Conservation (phyloP, 2,113 vertebrate genomes). For the Anguilla japonica region DNA sequence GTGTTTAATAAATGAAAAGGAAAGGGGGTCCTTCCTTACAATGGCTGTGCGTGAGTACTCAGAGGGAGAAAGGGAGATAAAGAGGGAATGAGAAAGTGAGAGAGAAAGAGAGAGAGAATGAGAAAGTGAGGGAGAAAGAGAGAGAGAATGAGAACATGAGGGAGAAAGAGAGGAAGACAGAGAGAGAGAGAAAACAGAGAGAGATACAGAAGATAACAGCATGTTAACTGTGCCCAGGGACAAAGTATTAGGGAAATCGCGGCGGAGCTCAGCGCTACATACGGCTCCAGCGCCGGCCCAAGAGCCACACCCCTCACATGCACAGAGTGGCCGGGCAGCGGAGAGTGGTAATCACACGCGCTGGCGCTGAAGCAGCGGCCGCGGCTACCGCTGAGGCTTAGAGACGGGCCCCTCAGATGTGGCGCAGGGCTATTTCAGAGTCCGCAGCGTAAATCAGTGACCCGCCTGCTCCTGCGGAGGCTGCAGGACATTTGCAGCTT, state of each 20-base stretch:
- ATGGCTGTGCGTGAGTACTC: not conserved
- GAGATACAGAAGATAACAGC: not conserved
- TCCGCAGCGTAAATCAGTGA: constrained; percentile 31
- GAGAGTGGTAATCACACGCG: constrained; percentile 2
- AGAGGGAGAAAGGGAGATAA: not conserved
- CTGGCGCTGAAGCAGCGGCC: constrained; percentile 17
- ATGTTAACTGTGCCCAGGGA: not conserved
- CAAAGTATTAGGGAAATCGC: not conserved
- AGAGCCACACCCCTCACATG: constrained; percentile 12
- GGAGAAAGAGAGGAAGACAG: not conserved
- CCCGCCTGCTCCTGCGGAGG: constrained; percentile 24
- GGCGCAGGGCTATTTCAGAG: constrained; percentile 11
- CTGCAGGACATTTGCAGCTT: constrained; percentile 14
- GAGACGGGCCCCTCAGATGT: constrained; percentile 24
- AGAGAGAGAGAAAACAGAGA: too few species aligned
- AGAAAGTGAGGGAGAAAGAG: too few species aligned
- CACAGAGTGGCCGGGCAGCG: not conserved
- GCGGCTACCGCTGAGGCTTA: constrained; percentile 19
- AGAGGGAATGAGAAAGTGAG: too few species aligned
- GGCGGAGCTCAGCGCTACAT: not conserved
- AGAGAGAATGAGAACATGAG: too few species aligned
- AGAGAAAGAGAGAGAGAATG: too few species aligned
- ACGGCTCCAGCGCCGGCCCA: not conserved
- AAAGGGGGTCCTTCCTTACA: not conserved
- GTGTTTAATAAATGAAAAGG: not conserved